Evolutionary conservation across 2,797 vertebrate genomes (phyloP), one percentile per base, ranked within the genome.

Genomic region (Brotogeris chrysoptera): DNA sequence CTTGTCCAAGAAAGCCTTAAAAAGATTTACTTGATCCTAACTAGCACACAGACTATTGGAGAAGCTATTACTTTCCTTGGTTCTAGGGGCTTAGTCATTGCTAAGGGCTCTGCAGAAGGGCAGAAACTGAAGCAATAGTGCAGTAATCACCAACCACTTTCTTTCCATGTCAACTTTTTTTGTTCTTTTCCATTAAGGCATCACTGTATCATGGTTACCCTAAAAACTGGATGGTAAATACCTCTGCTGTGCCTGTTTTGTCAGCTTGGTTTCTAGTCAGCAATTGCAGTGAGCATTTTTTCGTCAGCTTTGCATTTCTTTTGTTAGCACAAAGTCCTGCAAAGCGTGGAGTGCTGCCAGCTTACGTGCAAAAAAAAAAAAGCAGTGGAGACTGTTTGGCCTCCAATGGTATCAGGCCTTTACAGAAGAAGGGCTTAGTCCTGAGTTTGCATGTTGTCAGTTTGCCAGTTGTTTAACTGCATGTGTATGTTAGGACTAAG

Each of bases 401-500:
- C 36, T 43, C 38, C 3, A 1, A 14, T 38, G 84, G 38, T 64
- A 20, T 10, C 3, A 3, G 34, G 68, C 52, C 46, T 89, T 59
- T 17, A 25, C 41, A 63, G 91, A 30, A 43, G 68, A n/a, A 39
- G 36, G 70, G 34, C 59, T 90, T 32, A 71, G 70, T 84, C 76
- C 70, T 43, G 47, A 69, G 41, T 39, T 65, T 80, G 32, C 66
- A 16, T 18, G 59, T n/a, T 90, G 80, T 88, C 85, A 83, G 13
- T 80, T 68, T 94, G 90, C 85, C 93, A 72, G 21, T 47, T 83
- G 65, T 78, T 95, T 49, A 93, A 77, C 83, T 84, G 63, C 73
- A 13, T 41, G 72, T 44, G 36, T 70, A 4, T 28, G 23, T 46
- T 20, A 49, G 68, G 84, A 44, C 61, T 80, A 5, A 76, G 82